Evolutionary conservation across 92 coral and sea anemone genomes (phyloP), one percentile per base, ranked within the genome.

Genomic region (Phenganax marumi): DNA sequence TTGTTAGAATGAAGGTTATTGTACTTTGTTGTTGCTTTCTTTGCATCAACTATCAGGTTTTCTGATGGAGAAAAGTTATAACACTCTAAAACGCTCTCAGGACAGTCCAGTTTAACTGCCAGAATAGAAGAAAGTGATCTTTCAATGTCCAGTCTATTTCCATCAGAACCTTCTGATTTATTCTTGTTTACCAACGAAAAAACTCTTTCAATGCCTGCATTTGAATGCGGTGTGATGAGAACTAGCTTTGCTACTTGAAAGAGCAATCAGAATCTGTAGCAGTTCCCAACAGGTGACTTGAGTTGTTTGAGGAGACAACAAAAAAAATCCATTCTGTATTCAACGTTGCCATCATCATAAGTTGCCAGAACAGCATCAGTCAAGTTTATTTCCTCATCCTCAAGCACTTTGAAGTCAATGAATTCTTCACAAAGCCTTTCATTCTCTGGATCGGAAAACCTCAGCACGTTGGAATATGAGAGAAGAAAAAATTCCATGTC

Each of bases 121-220:
- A 82, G 80, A 68, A 82, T 82, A 55, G 56, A 55, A 58, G 80
- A 52, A 69, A 72, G 75, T 68, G 86, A 82, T 52, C 79, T 68
- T 52, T 82, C 79, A 82, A 82, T 82, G 43, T 33, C 43, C 43
- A 33, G 43, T 33, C 43, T 33, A 33, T 5, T 33, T 68, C 85
- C 50, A 53, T 70, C 85, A 52, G 68, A 68, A 21, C 68, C 85
- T 66, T 66, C 68, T 68, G 53, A 68, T 81, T 81, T 81, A 77
- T 81, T 81, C 77, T 81, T 81, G 74, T 68, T 81, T 60, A 81
- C 85, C 21, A 81, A 68, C 51, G 85, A 81, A 69, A 52, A 81
- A 49, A 81, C 85, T 68, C 79, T 63, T 68, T 69, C 85, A 69
- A 81, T 81, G 69, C 79, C 85, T 68, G 85, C 85, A 22, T 81